A percentile compares a stretch with the other conserved stretches of the same genome.
phyloP scores from a whole-genome alignment of 2,113 vertebrate species.

The Sprattus sprattus region DNA sequence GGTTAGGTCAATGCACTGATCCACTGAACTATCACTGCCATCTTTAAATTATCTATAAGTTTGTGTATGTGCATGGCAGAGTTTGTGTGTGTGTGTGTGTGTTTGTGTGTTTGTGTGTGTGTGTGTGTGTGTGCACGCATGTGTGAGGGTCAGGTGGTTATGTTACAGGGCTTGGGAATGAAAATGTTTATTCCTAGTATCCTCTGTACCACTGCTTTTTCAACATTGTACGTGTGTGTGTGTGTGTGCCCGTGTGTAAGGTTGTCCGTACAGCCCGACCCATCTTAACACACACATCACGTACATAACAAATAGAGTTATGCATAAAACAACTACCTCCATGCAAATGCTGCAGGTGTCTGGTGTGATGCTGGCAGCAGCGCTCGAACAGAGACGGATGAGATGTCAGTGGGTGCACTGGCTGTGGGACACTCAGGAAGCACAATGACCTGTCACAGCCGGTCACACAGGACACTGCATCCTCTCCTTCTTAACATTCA shows the following conservation, averaged over 20 bases:
- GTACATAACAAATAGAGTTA: background rate
- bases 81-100: no score
- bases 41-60: background rate
- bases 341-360: background rate
- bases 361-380: background rate
- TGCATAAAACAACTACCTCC: background rate
- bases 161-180: background rate
- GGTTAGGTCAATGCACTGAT: background rate
- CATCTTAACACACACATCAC: background rate
- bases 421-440: background rate
- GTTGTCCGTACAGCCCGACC: no score
- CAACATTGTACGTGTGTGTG: background rate
- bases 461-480: conserved; percentile 5
- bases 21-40: no score
- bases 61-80: background rate
- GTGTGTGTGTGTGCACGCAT: no score
- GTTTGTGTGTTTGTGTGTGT: no score
- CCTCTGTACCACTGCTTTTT: no score
- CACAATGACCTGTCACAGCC: background rate
- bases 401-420: background rate
- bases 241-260: no score
- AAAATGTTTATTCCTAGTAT: background rate
- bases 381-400: background rate
- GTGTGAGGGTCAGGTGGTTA: background rate
- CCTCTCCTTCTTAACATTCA: background rate